phyloP scores from a whole-genome alignment of 2,113 vertebrate genomes.

The Antechinus flavipes region DNA sequence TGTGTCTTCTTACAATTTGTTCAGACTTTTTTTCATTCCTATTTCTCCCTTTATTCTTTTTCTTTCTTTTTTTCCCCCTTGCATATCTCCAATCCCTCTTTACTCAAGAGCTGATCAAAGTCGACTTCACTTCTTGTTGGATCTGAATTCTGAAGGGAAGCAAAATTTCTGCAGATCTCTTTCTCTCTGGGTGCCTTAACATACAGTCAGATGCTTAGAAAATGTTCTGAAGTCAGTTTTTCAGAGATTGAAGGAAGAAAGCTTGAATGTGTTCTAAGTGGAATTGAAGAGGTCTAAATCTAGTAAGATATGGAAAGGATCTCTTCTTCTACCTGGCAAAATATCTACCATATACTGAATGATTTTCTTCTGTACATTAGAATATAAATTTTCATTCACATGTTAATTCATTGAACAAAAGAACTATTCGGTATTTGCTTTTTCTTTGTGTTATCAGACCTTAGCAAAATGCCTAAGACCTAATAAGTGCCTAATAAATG shows the following conservation, averaged over 20 bases:
- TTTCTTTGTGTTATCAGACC: neutral
- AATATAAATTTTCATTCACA: neutral
- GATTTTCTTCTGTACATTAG: constrained; percentile 17
- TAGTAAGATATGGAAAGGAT: neutral
- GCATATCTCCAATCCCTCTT: neutral
- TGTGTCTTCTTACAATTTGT: constrained; percentile 33
- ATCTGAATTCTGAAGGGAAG: neutral
- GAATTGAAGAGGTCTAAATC: neutral
- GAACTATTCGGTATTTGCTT: neutral
- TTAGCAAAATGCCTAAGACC: neutral
- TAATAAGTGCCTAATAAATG: neutral
- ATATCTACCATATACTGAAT: neutral
- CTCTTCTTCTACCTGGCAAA: neutral
- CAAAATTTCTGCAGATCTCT: neutral
- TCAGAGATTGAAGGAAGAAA: neutral
- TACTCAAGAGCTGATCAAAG: neutral
- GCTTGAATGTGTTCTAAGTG: neutral
- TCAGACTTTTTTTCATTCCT: neutral
- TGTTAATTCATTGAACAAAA: neutral
- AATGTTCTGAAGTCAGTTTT: neutral
- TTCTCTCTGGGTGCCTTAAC: neutral
- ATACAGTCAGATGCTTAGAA: neutral
- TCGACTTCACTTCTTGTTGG: neutral
- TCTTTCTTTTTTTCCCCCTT: neutral
- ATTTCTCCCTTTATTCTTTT: neutral